Evolutionary conservation across 2,888 invertebrate genomes (phyloP).

Genomic region (Sclerodermus sp.): DNA sequence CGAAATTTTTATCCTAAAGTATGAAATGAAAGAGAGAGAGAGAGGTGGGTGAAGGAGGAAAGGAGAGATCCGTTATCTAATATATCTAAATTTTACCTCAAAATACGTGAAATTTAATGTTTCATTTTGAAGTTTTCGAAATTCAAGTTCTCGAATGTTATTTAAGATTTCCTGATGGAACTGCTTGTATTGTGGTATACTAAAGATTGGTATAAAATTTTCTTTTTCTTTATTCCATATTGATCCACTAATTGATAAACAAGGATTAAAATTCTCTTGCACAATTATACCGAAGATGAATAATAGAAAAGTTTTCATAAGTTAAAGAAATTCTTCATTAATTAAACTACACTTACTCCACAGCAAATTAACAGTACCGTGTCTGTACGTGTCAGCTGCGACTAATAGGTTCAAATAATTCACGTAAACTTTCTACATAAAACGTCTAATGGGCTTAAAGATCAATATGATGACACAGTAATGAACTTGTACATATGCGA

Average conservation of each 20-base stretch:
- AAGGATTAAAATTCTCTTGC: neutral
- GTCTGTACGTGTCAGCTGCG: neutral
- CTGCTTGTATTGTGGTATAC: conserved; percentile 2
- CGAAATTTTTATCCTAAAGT: conserved; percentile 11
- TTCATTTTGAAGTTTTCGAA: conserved; percentile 20
- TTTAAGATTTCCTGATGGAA: conserved; percentile 4
- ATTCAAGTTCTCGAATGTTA: conserved; percentile 9
- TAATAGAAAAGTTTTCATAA: no score
- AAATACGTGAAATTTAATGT: conserved; percentile 18
- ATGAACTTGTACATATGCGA: no score
- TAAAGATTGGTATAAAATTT: conserved; percentile 21
- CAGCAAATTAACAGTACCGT: neutral
- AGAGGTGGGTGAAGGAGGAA: neutral
- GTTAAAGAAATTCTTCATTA: no score
- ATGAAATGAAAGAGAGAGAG: neutral
- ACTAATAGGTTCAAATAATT: no score
- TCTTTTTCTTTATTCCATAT: conserved; percentile 15
- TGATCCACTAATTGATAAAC: conserved; percentile 12
- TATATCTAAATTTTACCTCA: conserved; percentile 23
- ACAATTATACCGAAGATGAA: conserved; percentile 4
- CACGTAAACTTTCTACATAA: no score
- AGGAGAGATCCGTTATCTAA: no score
- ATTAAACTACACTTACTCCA: conserved; percentile 8
- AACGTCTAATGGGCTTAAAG: no score
- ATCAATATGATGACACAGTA: no score